Evolutionary conservation across 2,797 vertebrate genomes (phyloP).

Genomic region (Gorsachius magnificus): DNA sequence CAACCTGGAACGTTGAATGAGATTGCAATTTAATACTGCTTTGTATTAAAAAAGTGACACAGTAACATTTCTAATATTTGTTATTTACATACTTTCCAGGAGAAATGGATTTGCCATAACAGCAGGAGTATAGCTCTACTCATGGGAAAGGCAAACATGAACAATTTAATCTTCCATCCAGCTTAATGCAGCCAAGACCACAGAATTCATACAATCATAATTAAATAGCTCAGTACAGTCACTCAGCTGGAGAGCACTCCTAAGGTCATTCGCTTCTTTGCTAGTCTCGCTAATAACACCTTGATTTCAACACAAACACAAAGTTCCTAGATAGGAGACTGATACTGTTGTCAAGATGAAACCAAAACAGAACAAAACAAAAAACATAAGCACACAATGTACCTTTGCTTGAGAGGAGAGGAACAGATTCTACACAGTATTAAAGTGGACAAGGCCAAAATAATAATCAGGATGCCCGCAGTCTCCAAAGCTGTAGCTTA

Average conservation of each 20-base stretch:
- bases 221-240: neutral
- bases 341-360: neutral
- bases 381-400: neutral
- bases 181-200: neutral
- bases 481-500: neutral
- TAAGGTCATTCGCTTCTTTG: conserved; percentile 2
- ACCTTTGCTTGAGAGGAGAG: neutral
- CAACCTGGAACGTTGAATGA: neutral
- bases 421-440: neutral
- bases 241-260: neutral
- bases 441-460: neutral
- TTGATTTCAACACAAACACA: neutral
- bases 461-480: neutral
- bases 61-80: neutral
- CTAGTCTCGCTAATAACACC: neutral
- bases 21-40: neutral
- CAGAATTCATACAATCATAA: conserved; percentile 2
- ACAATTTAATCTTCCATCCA: neutral
- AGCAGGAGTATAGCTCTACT: neutral
- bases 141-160: neutral
- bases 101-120: neutral
- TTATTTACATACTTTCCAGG: neutral
- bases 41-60: neutral
- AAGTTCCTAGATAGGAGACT: neutral
- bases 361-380: neutral